phyloP scores from a whole-genome alignment of 2,888 invertebrate species.

The Oxycera nigricornis region DNA sequence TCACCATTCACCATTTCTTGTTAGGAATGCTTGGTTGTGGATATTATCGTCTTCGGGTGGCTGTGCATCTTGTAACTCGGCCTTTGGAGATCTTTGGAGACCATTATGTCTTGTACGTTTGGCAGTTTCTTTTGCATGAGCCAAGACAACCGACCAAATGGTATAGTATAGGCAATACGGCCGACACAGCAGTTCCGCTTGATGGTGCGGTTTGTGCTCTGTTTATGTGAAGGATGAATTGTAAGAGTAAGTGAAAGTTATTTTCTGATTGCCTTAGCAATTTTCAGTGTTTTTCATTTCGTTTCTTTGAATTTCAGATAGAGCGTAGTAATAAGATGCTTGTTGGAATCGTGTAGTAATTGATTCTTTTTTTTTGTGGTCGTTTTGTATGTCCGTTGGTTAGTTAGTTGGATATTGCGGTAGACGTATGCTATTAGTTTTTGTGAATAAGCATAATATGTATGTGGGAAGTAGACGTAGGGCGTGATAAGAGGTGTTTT shows the following conservation, averaged over 20 bases:
- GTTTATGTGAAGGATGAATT: neutral
- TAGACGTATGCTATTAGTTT: constrained; percentile 4
- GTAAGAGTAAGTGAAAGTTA: constrained; percentile 34
- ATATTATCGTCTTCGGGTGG: neutral
- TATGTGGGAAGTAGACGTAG: neutral
- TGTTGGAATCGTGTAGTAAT: constrained; percentile 6
- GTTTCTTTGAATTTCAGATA: constrained; percentile 11
- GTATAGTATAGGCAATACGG: neutral
- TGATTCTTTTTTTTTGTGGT: neutral
- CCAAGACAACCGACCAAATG: neutral
- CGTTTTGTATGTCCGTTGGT: neutral
- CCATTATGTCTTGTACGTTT: neutral
- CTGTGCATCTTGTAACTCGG: constrained; percentile 8
- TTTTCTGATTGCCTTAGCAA: constrained; percentile 27
- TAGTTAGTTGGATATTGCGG: neutral
- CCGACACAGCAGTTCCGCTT: constrained; percentile 20
- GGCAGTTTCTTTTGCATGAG: constrained; percentile 16
- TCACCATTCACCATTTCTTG: constrained; percentile 29
- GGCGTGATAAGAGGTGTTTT: too few relatives aligned
- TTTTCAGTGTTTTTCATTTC: constrained; percentile 35
- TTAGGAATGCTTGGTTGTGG: constrained; percentile 6
- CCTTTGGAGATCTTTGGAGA: constrained; percentile 1
- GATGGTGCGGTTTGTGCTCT: neutral
- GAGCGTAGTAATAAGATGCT: neutral
- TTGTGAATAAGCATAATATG: neutral